Conservation (phyloP, 2,113 vertebrate genomes). For the Pao palembangensis region DNA sequence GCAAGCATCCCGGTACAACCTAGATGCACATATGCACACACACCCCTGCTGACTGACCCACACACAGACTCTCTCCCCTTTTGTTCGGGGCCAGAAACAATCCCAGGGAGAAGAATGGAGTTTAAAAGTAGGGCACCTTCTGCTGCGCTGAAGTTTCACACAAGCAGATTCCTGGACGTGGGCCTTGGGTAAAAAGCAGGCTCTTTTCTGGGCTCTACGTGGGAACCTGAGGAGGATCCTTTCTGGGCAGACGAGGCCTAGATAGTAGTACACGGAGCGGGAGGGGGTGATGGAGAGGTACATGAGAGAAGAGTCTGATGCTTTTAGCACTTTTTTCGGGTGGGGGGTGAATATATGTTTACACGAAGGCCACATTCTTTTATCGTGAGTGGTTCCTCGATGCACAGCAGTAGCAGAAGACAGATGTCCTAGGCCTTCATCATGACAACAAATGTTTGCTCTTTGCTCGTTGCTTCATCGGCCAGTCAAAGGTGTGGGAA, state of each 20-base stretch:
- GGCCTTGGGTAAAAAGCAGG: conserved; percentile 49
- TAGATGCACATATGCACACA: conserved; percentile 60
- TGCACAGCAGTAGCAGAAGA: conserved; percentile 40
- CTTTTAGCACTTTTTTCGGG: not conserved
- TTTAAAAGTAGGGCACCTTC: conserved; percentile 78
- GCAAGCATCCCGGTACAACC: conserved; percentile 31
- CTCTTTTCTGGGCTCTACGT: conserved; percentile 48
- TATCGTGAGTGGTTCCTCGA: conserved; percentile 52
- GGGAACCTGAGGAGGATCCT: conserved; percentile 57
- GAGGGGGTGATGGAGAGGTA: not conserved
- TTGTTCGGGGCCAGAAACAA: conserved; percentile 65
- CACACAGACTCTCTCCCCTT: conserved; percentile 57
- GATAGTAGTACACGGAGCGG: conserved; percentile 7
- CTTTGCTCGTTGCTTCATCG: not conserved
- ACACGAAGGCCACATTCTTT: conserved; percentile 67
- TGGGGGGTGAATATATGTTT: conserved; percentile 51
- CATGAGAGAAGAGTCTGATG: not conserved
- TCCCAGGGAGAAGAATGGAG: conserved; percentile 67
- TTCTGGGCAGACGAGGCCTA: conserved; percentile 16
- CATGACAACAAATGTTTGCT: conserved; percentile 18
- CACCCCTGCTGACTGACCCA: conserved; percentile 61
- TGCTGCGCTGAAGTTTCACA: conserved; percentile 64
- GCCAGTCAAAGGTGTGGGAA: not conserved
- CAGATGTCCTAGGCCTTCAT: conserved; percentile 42
- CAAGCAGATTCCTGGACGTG: conserved; percentile 68